Evolutionary conservation across 2,888 invertebrate genomes (phyloP), one percentile per base, ranked within the genome.

Genomic region (Drosophila birchii): DNA sequence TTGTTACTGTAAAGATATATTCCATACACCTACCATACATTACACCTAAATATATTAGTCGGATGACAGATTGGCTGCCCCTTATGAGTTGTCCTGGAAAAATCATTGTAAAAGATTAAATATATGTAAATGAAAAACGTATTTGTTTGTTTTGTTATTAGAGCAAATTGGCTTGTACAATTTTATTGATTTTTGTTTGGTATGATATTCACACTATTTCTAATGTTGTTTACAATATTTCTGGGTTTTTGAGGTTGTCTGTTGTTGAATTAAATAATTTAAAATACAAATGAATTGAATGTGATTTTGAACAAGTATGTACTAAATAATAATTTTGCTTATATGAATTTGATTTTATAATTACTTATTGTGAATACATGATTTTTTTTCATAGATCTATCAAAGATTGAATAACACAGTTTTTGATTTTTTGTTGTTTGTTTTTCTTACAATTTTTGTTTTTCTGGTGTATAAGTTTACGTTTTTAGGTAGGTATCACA

Each of bases 111-210:
- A 43, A 12, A 12, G 6, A 16, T n/a, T 8, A 14, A 12, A 57
- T 44, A 43, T 38, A 49, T 47, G 36, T 34, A 66, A 75, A 59
- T 41, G 60, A 78, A 59, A 62, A 11, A 16, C 36, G 12, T 7
- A 6, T 45, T 60, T 18, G n/a, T 14, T 55, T 68, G 58, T 79
- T 87, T 85, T 83, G 78, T 86, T 88, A 81, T 90, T 89, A 78
- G 85, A 85, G 91, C 91, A 91, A 91, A 91, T 89, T 90, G 91
- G 91, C 81, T 90, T 91, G 91, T 91, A 91, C 90, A 91, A 90
- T 90, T 91, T 91, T 91, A 90, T 90, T 90, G 85, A 86, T 88
- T 80, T 68, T 72, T 73, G 60, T 76, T 75, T 74, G 51, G 26
- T 60, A 23, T 62, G 26, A 54, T 71, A 70, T 62, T 54, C 23